A percentile compares a stretch with the other conserved stretches of the same genome.
Evolutionary conservation across 1,140 invertebrate species (phyloP).

Genomic region (Thrips palmi): DNA sequence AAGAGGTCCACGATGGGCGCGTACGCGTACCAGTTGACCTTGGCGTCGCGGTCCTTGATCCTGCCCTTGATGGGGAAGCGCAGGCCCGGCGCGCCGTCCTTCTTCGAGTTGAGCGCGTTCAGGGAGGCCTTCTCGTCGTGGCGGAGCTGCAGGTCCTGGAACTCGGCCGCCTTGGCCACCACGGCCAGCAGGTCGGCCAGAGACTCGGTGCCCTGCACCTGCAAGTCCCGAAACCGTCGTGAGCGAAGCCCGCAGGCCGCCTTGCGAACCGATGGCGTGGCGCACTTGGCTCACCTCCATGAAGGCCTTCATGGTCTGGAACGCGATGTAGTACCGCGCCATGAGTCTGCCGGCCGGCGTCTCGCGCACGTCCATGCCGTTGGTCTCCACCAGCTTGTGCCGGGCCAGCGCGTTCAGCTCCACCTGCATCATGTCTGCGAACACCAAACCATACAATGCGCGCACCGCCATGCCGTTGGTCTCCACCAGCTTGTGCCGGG

Average conservation of each 20-base stretch:
- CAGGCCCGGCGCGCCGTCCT: constrained; percentile 25
- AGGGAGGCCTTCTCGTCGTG: constrained; percentile 36
- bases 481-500: too few relatives aligned
- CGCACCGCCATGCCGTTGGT: too few relatives aligned
- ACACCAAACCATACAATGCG: too few relatives aligned
- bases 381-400: constrained; percentile 31
- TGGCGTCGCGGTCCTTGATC: constrained; percentile 40
- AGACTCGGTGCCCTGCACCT: constrained; percentile 27
- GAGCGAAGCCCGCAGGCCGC: neutral
- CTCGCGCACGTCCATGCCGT: constrained; percentile 29
- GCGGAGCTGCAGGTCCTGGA: constrained; percentile 37
- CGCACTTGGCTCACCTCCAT: constrained; percentile 24
- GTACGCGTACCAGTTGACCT: constrained; percentile 37
- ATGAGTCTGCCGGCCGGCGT: constrained; percentile 36
- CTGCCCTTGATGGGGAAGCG: constrained; percentile 39
- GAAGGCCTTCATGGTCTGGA: constrained; percentile 40
- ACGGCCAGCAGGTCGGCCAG: constrained; percentile 25
- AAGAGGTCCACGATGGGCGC: neutral
- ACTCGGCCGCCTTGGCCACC: constrained; percentile 36
- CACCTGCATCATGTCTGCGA: constrained; percentile 31
- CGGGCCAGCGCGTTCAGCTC: constrained; percentile 33
- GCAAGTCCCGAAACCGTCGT: constrained; percentile 4
- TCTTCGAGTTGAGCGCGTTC: constrained; percentile 39
- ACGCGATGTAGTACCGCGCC: constrained; percentile 40
- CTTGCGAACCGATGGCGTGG: neutral